Base-by-base conservation (phyloP, 1,140 invertebrate species). In the Periplaneta americana region DNA sequence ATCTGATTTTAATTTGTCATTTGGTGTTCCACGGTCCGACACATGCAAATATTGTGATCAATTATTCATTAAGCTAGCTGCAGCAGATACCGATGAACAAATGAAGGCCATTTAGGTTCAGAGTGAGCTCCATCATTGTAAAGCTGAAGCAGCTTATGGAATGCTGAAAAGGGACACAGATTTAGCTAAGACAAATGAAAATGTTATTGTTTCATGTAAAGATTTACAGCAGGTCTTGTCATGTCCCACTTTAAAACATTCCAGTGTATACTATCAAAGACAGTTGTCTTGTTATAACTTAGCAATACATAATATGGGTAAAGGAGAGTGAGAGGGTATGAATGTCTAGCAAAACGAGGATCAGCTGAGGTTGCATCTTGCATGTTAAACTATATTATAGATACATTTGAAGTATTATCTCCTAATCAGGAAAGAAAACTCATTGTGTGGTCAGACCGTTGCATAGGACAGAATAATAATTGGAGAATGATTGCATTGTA, bases 1-100 rank as follows among this genome's bases (percentile, higher is more conserved):
- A 48, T 48, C 37, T 80, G 77, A 82, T 48, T 82, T 80, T 82
- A 79, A 82, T 36, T 36, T 82, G 13, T 37, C 22, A 57, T 82
- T 82, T 74, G 80, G 81, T 17, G 22, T 66, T 39, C 81, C 81
- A 57, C 76, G 77, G 36, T 82, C 76, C 17, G 76, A 79, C 77
- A 76, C 76, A 10, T 82, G 37, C 66, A 78, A 82, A 78, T 79
- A 57, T 78, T 82, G 81, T 34, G 34, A 78, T 15, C 31, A 78
- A 34, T 34, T 78, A 8, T 35, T 78, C 35, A 33, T 31, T 34
- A 31, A 78, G 10, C 76, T 78, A 22, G 10, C 18, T 34, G 32
- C 76, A 32, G 34, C 76, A 33, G 32, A 78, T 8, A 34, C 28
- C 13, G 76, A 78, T 33, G 66, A 81, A 79, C 34, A 37, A 79